Percentiles rank a stretch among this genome's conserved stretches.
phyloP scores from a whole-genome alignment of 2,113 vertebrate species.

The Malaclemys terrapin region DNA sequence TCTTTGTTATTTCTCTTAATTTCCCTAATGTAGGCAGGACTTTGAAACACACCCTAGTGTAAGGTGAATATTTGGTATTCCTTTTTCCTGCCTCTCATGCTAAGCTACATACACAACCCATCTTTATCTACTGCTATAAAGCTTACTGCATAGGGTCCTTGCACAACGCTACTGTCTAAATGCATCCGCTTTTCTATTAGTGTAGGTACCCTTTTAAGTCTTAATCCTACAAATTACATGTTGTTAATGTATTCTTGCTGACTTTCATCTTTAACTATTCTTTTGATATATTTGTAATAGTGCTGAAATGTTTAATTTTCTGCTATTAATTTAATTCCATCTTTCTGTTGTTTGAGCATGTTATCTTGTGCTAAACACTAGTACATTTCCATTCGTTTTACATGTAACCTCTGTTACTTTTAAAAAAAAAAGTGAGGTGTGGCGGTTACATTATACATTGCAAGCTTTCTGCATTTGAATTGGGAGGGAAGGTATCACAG shows the following conservation, averaged over 20 bases:
- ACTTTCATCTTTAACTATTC: constrained; percentile 2
- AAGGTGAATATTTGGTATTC: not conserved
- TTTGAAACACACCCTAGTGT: not conserved
- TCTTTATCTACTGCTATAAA: constrained; percentile 47
- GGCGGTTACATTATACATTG: not conserved
- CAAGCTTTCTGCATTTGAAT: not conserved
- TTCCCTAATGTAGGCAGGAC: not conserved
- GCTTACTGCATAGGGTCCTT: not conserved
- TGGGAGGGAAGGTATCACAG: not conserved
- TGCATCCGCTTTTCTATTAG: not conserved
- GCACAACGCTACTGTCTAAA: not conserved
- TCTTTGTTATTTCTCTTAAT: not conserved
- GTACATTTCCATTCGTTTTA: constrained; percentile 74
- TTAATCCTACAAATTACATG: not conserved
- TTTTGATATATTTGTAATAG: not conserved
- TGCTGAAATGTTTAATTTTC: not conserved
- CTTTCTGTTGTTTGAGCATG: not conserved
- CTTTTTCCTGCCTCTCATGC: not conserved
- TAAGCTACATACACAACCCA: constrained; percentile 12
- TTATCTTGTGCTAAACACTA: constrained; percentile 43
- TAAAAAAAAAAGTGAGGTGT: not conserved
- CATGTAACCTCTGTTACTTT: constrained; percentile 20
- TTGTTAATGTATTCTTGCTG: not conserved
- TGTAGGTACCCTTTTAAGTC: not conserved
- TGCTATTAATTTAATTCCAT: not conserved